Conservation (phyloP, 2,797 vertebrate genomes). For the Falco novaeseelandiae region DNA sequence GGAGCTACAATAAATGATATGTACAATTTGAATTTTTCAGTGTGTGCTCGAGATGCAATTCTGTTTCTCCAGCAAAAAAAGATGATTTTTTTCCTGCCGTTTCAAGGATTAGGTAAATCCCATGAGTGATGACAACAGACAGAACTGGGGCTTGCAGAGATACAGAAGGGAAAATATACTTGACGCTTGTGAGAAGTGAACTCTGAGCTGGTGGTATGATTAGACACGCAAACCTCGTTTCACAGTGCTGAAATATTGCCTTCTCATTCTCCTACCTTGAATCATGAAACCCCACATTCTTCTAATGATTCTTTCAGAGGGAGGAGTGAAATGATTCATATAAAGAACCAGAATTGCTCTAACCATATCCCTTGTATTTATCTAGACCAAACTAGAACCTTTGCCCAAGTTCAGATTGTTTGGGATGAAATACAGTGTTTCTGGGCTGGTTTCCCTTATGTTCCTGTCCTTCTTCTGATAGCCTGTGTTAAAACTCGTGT, state of each 20-base stretch:
- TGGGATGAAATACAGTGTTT: neutral
- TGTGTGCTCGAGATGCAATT: neutral
- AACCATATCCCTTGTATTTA: conserved; percentile 1
- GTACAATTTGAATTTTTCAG: conserved; percentile 5
- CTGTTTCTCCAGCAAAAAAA: conserved; percentile 33
- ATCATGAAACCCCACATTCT: conserved; percentile 2
- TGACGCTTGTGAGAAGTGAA: conserved; percentile 53
- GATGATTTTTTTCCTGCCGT: neutral
- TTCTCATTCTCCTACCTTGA: conserved; percentile 37
- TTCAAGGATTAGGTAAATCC: conserved; percentile 67
- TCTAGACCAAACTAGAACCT: neutral
- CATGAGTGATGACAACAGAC: conserved; percentile 60
- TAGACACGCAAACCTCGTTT: conserved; percentile 42
- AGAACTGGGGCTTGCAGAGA: conserved; percentile 60
- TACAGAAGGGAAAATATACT: conserved; percentile 38
- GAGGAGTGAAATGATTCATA: conserved; percentile 29
- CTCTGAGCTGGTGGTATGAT: conserved; percentile 23
- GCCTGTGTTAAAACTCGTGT: neutral
- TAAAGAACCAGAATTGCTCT: conserved; percentile 3
- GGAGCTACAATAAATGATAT: neutral
- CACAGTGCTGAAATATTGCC: conserved; percentile 30
- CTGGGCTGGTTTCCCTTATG: neutral
- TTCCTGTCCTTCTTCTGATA: neutral
- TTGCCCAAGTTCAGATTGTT: neutral
- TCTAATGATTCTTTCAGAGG: conserved; percentile 5